Evolutionary conservation across 2,888 invertebrate species (phyloP), one percentile per base, ranked within the genome.

Genomic region (Chirona hameri): DNA sequence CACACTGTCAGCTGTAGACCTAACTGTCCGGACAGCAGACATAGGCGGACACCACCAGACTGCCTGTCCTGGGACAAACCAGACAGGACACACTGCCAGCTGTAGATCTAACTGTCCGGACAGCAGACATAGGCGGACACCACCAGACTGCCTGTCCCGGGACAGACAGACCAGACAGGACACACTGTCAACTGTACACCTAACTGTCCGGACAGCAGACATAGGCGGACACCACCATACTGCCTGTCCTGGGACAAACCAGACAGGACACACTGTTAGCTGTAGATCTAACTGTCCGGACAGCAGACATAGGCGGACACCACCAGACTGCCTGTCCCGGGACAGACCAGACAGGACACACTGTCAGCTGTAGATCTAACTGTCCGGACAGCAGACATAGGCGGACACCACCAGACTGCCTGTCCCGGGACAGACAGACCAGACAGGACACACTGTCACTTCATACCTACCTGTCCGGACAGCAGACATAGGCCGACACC

Each of bases 91-190:
- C 18, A n/a, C n/a, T 60, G 60, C n/a, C 15, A 39, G 39, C 39
- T 39, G 39, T 7, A 39, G 39, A 39, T 7, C 39, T 39, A 39
- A 39, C 39, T n/a, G n/a, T 99, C 95, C 0, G 96, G 95, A 88
- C 98, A 98, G 0, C 96, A 96, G 0, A 96, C 98, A 88, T 99
- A 99, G 0, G 95, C 93, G 0, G 98, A 98, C n/a, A 99, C 92
- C 0, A 99, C 99, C 82, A 72, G 72, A 39, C 72, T 72, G 7
- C 39, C 69, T 69, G 69, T 14, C 15, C 12, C 15, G 18, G 2
- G 7, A n/a, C n/a, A n/a, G n/a, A n/a, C 24, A n/a, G n/a, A 12
- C 2, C 39, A 39, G 39, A 39, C 39, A 39, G 39, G 39, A 39
- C 39, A 39, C 39, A 39, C 39, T 7, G 39, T 39, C 39, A 39